phyloP scores from a whole-genome alignment of 2,797 vertebrate genomes.

The Cyclura pinguis region DNA sequence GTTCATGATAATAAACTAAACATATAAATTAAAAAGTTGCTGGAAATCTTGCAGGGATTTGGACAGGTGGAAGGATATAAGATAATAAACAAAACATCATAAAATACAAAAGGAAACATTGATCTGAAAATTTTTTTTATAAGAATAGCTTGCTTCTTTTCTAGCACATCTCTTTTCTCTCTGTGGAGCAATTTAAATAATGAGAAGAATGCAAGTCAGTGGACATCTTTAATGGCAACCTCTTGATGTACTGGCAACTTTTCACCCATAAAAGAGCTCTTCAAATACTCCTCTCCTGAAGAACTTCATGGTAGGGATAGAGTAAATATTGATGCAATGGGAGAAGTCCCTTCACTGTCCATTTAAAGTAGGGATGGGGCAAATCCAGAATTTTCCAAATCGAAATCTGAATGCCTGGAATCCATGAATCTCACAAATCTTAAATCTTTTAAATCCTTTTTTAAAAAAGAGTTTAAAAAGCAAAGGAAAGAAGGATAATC shows the following conservation, averaged over 20 bases:
- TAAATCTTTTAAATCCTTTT: no score
- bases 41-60: no score
- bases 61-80: no score
- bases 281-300: background rate
- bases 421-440: no score
- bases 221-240: background rate
- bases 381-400: no score
- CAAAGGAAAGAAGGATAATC: no score
- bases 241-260: background rate
- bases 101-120: background rate
- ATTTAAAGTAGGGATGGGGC: no score
- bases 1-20: no score
- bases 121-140: background rate
- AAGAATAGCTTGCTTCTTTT: background rate
- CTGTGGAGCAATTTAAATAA: background rate
- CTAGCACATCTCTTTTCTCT: background rate
- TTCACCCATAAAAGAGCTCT: background rate
- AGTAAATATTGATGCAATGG: no score
- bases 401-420: no score
- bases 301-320: background rate
- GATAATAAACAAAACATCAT: background rate
- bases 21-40: background rate
- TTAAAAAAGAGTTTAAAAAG: no score
- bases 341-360: background rate
- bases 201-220: background rate